These are phyloP conservation scores for Tympanoctomys barrerae DNA, from an alignment of 2,797 vertebrate species.

Conservation along the genomic window DNA sequence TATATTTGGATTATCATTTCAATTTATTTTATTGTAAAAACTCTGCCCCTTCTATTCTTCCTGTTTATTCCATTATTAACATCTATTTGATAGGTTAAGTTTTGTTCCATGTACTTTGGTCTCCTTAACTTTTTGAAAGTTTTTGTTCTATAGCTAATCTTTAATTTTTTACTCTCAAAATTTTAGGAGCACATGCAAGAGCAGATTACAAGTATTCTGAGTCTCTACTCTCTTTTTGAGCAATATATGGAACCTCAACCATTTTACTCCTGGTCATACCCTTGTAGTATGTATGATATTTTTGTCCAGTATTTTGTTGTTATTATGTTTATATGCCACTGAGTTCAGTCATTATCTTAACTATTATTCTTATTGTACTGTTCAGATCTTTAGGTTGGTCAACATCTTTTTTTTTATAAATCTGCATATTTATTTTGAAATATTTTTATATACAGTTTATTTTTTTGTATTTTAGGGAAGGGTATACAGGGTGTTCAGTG, in stretches of 20 bases:
- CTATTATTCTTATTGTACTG: constrained; percentile 15
- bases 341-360: not conserved
- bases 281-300: not conserved
- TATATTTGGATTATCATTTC: not conserved
- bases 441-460: too few relatives aligned
- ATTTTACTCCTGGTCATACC: not conserved
- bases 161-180: not conserved
- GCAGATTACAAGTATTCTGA: not conserved
- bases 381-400: constrained; percentile 21
- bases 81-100: not conserved
- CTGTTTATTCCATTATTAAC: not conserved
- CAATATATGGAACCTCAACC: not conserved
- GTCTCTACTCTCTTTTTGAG: not conserved
- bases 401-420: not conserved
- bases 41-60: not conserved
- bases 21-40: not conserved
- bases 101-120: not conserved
- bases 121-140: constrained; percentile 20
- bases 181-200: not conserved
- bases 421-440: too few relatives aligned
- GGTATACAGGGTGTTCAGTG: too few relatives aligned
- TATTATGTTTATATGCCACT: not conserved
- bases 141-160: constrained; percentile 27
- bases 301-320: constrained; percentile 12
- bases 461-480: too few relatives aligned